phyloP scores from a whole-genome alignment of 2,113 vertebrate genomes.

The Mormoops blainvillei region DNA sequence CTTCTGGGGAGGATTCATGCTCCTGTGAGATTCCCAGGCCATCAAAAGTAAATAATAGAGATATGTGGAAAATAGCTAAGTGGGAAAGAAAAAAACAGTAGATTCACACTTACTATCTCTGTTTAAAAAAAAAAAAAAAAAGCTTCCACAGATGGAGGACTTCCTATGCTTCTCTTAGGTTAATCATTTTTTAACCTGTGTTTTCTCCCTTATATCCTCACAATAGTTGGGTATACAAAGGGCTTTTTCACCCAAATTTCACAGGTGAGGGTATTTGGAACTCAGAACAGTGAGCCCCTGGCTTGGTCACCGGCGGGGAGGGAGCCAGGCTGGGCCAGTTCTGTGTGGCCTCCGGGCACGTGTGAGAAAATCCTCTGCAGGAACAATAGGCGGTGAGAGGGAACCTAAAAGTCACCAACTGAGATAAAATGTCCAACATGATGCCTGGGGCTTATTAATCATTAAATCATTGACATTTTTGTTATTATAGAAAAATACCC shows the following conservation, averaged over 20 bases:
- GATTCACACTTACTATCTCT: neutral
- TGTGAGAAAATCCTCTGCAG: neutral
- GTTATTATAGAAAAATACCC: neutral
- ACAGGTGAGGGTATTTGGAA: neutral
- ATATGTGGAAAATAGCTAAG: neutral
- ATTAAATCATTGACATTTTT: neutral
- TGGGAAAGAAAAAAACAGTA: neutral
- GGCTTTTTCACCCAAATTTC: neutral
- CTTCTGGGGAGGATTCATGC: neutral
- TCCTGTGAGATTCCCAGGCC: neutral
- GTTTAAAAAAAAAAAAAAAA: neutral
- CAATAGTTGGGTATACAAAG: neutral
- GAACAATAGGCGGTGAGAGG: neutral
- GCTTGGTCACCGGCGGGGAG: neutral
- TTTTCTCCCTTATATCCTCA: neutral
- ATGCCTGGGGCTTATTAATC: neutral
- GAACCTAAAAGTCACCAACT: neutral
- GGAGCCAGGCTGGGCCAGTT: neutral
- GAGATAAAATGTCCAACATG: neutral
- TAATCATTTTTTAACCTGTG: neutral
- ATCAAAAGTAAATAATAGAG: neutral
- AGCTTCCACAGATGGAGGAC: neutral
- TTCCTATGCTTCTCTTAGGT: neutral
- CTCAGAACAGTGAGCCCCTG: neutral
- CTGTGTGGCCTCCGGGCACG: neutral